These are phyloP conservation scores for Lithophane ornitopus DNA, from an alignment of 2,888 invertebrate genomes.

Conservation along the genomic window DNA sequence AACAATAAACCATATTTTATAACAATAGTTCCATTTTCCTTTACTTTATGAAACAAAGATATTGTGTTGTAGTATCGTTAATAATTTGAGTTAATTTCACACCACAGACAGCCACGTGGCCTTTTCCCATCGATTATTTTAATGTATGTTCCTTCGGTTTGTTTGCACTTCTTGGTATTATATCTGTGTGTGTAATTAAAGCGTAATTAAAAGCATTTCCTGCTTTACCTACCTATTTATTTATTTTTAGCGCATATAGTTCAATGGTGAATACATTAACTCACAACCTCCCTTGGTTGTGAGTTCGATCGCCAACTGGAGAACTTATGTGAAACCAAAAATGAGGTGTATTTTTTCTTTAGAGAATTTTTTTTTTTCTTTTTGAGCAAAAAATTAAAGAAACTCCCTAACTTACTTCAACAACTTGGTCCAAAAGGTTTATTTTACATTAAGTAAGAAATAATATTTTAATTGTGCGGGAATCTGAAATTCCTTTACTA, in stretches of 20 bases:
- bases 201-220: conserved; percentile 21
- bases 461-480: background rate
- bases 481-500: background rate
- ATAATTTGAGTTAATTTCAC: conserved; percentile 62
- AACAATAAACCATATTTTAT: background rate
- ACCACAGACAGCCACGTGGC: conserved; percentile 43
- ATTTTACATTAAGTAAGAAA: background rate
- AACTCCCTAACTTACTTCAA: background rate
- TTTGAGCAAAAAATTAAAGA: background rate
- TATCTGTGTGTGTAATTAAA: conserved; percentile 25
- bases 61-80: conserved; percentile 6
- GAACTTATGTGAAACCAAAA: background rate
- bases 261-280: too few relatives aligned
- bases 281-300: background rate
- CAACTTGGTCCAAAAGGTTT: too few relatives aligned
- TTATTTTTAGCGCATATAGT: conserved; percentile 1
- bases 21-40: conserved; percentile 16
- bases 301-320: background rate
- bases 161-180: conserved; percentile 35
- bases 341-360: background rate
- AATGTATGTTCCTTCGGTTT: conserved; percentile 34
- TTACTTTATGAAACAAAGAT: background rate
- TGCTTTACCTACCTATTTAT: background rate
- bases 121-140: conserved; percentile 59
- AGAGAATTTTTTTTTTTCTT: too few relatives aligned